Conservation (phyloP, 2,113 vertebrate genomes). For the Geococcyx californianus region DNA sequence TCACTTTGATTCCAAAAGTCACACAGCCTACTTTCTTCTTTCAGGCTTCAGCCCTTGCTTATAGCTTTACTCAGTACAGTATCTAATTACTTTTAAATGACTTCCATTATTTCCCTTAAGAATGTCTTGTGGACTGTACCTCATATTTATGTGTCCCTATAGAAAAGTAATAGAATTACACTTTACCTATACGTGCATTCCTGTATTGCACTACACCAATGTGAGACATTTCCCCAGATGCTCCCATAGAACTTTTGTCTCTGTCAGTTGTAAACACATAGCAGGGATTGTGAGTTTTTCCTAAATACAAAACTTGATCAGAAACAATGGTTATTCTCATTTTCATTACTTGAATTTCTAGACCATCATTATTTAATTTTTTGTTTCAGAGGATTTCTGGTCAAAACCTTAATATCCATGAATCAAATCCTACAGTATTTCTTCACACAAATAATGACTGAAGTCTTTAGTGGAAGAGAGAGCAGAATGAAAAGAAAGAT, state of each 20-base stretch:
- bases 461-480: not conserved
- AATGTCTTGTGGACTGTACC: not conserved
- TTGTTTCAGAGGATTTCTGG: not conserved
- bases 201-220: not conserved
- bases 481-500: not conserved
- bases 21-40: not conserved
- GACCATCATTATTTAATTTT: not conserved
- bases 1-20: not conserved
- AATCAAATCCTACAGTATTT: not conserved
- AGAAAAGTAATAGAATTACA: not conserved
- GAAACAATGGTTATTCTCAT: not conserved
- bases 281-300: not conserved
- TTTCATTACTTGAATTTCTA: not conserved
- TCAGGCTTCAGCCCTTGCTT: not conserved
- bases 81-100: conserved; percentile 34
- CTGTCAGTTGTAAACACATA: not conserved
- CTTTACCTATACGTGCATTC: not conserved
- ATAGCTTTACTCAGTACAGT: not conserved
- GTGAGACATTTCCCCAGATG: not conserved
- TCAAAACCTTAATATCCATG: not conserved
- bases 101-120: not conserved
- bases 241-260: not conserved
- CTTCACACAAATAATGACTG: not conserved
- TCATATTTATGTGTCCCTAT: not conserved
- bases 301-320: not conserved